These are phyloP conservation scores for Zoanthus sociatus DNA, from an alignment of 92 coral and sea anemone species.

Conservation along the genomic window DNA sequence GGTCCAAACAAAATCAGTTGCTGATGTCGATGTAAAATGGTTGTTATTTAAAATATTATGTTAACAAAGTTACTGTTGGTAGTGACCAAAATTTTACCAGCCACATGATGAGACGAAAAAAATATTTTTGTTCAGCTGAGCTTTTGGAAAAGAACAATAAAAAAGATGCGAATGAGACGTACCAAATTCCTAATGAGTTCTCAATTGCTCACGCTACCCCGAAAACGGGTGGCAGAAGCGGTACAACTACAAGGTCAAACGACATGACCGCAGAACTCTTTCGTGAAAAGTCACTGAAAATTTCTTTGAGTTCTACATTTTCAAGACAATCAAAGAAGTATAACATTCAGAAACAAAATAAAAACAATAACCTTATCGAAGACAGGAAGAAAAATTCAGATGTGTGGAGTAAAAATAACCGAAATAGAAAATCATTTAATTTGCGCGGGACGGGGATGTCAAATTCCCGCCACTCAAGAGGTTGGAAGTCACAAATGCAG, in stretches of 20 bases:
- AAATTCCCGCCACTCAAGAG: conserved; percentile 7
- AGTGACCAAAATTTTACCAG: background rate
- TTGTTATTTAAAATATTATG: background rate
- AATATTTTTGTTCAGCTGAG: conserved; percentile 18
- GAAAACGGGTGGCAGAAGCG: background rate
- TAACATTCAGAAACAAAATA: background rate
- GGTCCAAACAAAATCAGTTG: background rate
- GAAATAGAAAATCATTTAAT: conserved; percentile 19
- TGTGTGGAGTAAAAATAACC: background rate
- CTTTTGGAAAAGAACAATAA: conserved; percentile 29
- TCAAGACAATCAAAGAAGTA: conserved; percentile 1
- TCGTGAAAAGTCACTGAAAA: background rate
- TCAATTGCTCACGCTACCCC: conserved; percentile 26
- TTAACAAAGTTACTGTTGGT: no score
- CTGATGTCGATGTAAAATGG: no score
- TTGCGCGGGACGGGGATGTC: background rate
- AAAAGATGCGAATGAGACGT: background rate
- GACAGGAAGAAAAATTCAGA: background rate
- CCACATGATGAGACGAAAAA: conserved; percentile 10
- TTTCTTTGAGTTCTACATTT: conserved; percentile 19
- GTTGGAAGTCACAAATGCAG: conserved; percentile 30
- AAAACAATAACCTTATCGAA: background rate
- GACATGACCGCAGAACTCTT: background rate
- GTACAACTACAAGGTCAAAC: background rate
- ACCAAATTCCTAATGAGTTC: background rate